phyloP scores from a whole-genome alignment of 2,113 vertebrate species.

The Nymphicus hollandicus region DNA sequence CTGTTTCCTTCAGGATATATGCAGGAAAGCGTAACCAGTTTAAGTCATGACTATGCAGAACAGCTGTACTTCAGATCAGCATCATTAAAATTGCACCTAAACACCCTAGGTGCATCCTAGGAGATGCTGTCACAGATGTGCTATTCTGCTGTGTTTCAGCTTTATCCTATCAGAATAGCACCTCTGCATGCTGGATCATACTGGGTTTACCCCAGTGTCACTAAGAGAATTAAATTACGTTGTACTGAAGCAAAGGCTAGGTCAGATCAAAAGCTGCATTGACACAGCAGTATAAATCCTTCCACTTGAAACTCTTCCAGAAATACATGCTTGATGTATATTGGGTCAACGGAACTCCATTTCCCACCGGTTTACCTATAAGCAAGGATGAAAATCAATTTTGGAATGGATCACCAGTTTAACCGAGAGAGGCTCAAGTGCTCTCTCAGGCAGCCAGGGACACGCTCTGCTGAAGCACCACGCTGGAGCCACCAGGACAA shows the following conservation, averaged over 20 bases:
- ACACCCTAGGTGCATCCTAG: not conserved
- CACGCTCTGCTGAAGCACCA: not conserved
- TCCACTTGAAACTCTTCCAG: not conserved
- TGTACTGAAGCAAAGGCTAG: not conserved
- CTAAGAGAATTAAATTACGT: not conserved
- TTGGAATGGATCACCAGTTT: not conserved
- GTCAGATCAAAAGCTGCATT: not conserved
- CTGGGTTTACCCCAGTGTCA: not conserved
- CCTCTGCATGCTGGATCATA: rapidly evolving
- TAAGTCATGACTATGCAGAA: not conserved
- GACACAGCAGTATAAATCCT: not conserved
- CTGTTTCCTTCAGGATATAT: not conserved
- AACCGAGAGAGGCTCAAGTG: not conserved
- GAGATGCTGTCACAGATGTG: not conserved
- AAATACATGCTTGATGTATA: not conserved
- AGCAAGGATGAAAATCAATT: not conserved
- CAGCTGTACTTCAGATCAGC: not conserved
- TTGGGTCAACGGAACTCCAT: not conserved
- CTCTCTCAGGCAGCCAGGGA: not conserved
- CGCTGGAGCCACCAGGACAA: not conserved
- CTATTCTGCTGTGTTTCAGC: not conserved
- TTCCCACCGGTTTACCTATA: not conserved
- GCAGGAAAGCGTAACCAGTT: not conserved
- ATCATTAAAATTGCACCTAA: not conserved
- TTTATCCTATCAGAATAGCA: not conserved